Conservation (phyloP, 2,888 invertebrate genomes). For the Omphaloscelis lunosa region DNA sequence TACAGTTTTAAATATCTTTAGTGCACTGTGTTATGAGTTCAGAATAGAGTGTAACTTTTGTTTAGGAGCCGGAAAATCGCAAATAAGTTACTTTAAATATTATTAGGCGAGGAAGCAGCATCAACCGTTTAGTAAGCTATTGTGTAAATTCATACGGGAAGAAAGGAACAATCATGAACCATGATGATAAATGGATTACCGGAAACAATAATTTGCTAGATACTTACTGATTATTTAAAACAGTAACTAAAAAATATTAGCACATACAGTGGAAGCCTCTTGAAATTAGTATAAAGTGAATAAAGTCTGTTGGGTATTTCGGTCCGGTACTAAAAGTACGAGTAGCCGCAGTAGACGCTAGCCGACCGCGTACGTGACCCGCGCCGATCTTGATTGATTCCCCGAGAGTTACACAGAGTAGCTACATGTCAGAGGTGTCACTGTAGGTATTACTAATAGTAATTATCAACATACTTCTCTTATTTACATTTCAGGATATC, state of each 20-base stretch:
- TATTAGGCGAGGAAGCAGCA: neutral
- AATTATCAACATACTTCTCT: neutral
- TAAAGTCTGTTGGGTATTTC: neutral
- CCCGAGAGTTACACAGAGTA: constrained; percentile 36
- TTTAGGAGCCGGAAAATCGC: neutral
- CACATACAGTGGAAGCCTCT: neutral
- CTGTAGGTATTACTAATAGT: neutral
- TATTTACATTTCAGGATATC: neutral
- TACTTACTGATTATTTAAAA: neutral
- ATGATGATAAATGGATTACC: neutral
- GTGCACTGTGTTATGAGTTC: neutral
- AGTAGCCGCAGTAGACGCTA: neutral
- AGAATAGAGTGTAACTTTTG: neutral
- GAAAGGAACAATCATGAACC: neutral
- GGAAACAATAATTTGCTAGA: neutral
- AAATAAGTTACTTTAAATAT: neutral
- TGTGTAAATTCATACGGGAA: neutral
- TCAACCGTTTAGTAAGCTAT: neutral
- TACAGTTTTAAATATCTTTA: constrained; percentile 29
- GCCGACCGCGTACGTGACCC: constrained; percentile 64
- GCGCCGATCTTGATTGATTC: constrained; percentile 69
- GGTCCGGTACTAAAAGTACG: neutral
- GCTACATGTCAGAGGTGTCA: constrained; percentile 32
- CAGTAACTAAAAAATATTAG: neutral
- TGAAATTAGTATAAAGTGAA: too few species aligned